These are phyloP conservation scores for Amphibalanus amphitrite DNA, from an alignment of 1,140 invertebrate genomes.

Conservation along the genomic window DNA sequence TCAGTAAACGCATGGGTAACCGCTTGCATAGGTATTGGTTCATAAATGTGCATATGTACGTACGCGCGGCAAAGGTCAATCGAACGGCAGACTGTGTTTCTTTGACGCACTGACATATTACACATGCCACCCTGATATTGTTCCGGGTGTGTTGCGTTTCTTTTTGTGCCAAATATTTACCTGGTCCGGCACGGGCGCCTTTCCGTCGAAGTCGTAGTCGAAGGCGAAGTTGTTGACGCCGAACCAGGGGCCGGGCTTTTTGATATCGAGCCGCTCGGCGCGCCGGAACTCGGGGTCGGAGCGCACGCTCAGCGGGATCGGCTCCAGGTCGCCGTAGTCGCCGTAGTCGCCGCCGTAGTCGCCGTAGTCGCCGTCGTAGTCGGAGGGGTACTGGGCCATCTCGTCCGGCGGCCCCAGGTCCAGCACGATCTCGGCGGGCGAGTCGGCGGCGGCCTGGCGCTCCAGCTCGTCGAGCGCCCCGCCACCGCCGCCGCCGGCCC, in stretches of 20 bases:
- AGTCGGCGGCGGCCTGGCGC: constrained; percentile 6
- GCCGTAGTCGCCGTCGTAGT: constrained; percentile 22
- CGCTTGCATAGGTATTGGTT: too few species aligned
- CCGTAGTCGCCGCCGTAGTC: too few species aligned
- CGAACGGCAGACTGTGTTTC: too few species aligned
- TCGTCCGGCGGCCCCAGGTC: neutral
- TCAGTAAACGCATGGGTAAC: too few species aligned
- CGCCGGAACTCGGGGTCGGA: constrained; percentile 44
- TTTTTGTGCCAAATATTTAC: constrained; percentile 5
- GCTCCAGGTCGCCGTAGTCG: neutral
- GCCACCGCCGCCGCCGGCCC: neutral
- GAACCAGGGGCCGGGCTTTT: constrained; percentile 71
- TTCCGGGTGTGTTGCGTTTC: constrained; percentile 59
- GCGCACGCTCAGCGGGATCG: neutral
- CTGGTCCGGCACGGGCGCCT: neutral
- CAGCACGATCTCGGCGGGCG: neutral
- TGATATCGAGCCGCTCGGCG: constrained; percentile 74
- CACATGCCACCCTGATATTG: too few species aligned
- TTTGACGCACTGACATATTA: too few species aligned
- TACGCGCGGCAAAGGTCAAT: too few species aligned
- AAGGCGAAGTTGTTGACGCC: constrained; percentile 38
- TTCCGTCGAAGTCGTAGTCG: constrained; percentile 17
- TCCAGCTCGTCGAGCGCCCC: constrained; percentile 5
- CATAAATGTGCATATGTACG: too few species aligned
- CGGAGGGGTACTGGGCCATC: constrained; percentile 10